A percentile compares a stretch with the other conserved stretches of the same genome.
These are phyloP conservation scores for Poeciliopsis turrubarensis DNA, from an alignment of 2,113 vertebrate species.

Conservation along the genomic window DNA sequence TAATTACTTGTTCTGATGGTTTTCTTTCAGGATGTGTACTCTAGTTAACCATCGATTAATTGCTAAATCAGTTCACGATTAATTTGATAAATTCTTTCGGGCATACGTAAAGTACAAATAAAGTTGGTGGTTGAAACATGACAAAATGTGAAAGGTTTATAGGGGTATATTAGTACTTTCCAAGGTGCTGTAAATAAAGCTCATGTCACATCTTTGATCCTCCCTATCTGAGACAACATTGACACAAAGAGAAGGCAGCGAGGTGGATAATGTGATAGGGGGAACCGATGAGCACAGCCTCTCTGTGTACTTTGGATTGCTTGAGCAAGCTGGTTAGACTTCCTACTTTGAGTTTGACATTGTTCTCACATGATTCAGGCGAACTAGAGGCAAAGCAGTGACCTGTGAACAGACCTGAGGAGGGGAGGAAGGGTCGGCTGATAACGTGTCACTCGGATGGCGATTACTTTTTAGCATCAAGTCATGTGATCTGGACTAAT, in stretches of 20 bases:
- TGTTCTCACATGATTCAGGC: slow-evolving; percentile 52
- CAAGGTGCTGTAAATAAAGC: not conserved
- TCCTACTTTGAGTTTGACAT: slow-evolving; percentile 43
- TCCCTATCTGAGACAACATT: slow-evolving; percentile 50
- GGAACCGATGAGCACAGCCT: slow-evolving; percentile 19
- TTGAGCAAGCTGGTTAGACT: slow-evolving; percentile 22
- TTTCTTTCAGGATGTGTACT: too few species aligned
- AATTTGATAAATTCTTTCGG: too few species aligned
- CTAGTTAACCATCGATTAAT: too few species aligned
- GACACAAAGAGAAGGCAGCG: slow-evolving; percentile 39
- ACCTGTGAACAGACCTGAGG: slow-evolving; percentile 24
- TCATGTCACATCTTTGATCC: slow-evolving; percentile 36
- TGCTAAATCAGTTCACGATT: too few species aligned
- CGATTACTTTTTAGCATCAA: slow-evolving; percentile 31
- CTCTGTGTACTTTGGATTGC: slow-evolving; percentile 50
- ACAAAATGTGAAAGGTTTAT: not conserved
- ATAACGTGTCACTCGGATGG: slow-evolving; percentile 23
- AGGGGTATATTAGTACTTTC: not conserved
- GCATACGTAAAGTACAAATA: not conserved
- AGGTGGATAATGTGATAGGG: slow-evolving; percentile 25
- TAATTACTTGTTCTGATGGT: too few species aligned
- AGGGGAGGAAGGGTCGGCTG: not conserved
- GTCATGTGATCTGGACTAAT: slow-evolving; percentile 34
- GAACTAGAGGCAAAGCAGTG: slow-evolving; percentile 13
- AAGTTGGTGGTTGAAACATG: not conserved